A percentile compares a stretch with the other conserved stretches of the same genome.
phyloP scores from a whole-genome alignment of 2,888 invertebrate genomes.

The Cetonia aurata region DNA sequence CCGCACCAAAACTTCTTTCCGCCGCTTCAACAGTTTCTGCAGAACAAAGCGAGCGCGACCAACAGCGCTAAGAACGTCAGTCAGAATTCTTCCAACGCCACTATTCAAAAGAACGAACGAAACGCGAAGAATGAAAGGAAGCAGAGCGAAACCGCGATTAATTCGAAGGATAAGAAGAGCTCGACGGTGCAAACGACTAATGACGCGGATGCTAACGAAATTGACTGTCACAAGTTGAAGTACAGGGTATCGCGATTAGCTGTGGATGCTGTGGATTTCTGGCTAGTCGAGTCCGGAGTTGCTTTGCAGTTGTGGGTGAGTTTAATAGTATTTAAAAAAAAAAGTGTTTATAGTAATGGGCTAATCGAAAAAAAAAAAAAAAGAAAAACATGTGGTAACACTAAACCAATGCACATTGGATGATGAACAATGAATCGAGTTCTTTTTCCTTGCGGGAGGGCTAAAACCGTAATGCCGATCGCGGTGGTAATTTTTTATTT shows the following conservation, averaged over 20 bases:
- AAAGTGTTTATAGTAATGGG: no score
- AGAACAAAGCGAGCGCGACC: conserved; percentile 50
- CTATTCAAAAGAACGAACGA: conserved; percentile 37
- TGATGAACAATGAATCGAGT: no score
- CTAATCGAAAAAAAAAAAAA: neutral
- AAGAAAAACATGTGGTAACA: no score
- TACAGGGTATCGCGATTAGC: conserved; percentile 93
- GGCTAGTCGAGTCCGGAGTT: conserved; percentile 78
- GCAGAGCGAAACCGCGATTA: conserved; percentile 47
- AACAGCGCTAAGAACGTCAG: conserved; percentile 38
- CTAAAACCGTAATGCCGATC: no score
- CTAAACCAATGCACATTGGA: no score
- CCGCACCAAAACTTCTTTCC: conserved; percentile 51
- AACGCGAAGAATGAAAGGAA: conserved; percentile 47
- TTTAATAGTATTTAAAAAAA: neutral
- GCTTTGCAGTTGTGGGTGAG: conserved; percentile 43
- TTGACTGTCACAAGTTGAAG: conserved; percentile 73
- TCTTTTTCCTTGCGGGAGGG: no score
- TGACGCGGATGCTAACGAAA: conserved; percentile 53
- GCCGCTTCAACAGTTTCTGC: conserved; percentile 54
- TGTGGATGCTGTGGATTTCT: conserved; percentile 90
- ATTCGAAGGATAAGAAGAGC: conserved; percentile 42
- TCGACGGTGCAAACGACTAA: conserved; percentile 44
- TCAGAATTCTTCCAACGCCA: conserved; percentile 38
- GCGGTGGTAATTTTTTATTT: no score